Conservation (phyloP, 2,797 vertebrate genomes). For the Rhinoraja longicauda region DNA sequence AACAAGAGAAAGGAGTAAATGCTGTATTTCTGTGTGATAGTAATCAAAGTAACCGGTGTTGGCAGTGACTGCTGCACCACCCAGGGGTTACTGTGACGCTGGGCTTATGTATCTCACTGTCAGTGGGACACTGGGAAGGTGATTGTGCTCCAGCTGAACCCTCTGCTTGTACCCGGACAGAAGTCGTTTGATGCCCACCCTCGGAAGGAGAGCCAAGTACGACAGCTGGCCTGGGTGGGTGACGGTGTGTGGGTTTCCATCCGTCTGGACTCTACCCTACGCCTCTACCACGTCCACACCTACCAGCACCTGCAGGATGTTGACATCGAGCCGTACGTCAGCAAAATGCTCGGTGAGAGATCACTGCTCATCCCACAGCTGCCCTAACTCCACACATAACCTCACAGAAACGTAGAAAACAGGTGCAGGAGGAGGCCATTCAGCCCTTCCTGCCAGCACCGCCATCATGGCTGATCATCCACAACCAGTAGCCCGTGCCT, state of each 20-base stretch:
- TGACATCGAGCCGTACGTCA: constrained; percentile 97
- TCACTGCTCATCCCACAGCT: not conserved
- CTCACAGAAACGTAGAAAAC: no score
- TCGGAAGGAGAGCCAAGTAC: constrained; percentile 92
- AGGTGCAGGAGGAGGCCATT: no score
- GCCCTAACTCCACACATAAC: no score
- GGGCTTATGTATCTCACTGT: not conserved
- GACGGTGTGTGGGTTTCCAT: constrained; percentile 98
- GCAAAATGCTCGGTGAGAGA: constrained; percentile 96
- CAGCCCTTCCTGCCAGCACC: no score
- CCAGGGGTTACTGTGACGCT: not conserved
- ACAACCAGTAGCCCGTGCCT: no score
- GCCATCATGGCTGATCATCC: no score
- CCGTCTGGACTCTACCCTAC: constrained; percentile 87
- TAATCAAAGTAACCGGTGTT: no score
- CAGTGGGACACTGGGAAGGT: not conserved
- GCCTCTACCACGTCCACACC: constrained; percentile 92
- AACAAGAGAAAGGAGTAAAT: no score
- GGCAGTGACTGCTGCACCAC: not conserved
- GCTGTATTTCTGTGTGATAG: no score
- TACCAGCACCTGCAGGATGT: constrained; percentile 93
- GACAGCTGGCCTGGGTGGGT: constrained; percentile 89
- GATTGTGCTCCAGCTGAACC: not conserved
- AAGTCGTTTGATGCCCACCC: constrained; percentile 97
- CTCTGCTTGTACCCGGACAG: constrained; percentile 51